Percentiles rank a stretch among this genome's conserved stretches.
These are phyloP conservation scores for Oryzias celebensis DNA, from an alignment of 2,113 vertebrate species.

Conservation along the genomic window DNA sequence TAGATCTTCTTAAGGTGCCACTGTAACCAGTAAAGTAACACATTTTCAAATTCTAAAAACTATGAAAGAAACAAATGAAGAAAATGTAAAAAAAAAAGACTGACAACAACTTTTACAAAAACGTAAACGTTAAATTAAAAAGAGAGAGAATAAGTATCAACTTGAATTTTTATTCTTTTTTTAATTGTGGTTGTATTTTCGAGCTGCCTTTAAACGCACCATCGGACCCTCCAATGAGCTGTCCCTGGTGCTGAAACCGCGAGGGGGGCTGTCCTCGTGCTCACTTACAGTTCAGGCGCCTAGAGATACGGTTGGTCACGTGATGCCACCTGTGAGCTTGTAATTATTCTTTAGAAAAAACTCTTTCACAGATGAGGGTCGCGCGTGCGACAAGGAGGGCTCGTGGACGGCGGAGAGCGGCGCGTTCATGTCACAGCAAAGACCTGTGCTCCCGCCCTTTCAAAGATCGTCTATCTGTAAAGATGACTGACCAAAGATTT, in stretches of 20 bases:
- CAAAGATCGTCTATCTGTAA: conserved; percentile 12
- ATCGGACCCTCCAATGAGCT: conserved; percentile 9
- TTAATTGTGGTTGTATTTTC: background rate
- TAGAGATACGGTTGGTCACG: background rate
- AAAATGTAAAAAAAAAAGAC: too few relatives aligned
- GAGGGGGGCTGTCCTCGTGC: background rate
- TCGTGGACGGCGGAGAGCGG: conserved; percentile 1
- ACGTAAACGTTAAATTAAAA: too few relatives aligned
- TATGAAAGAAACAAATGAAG: too few relatives aligned
- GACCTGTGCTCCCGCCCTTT: background rate
- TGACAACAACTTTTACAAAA: too few relatives aligned
- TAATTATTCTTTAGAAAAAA: background rate
- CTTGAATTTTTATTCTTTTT: too few relatives aligned
- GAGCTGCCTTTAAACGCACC: background rate
- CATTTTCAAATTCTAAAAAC: too few relatives aligned
- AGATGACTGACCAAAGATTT: background rate
- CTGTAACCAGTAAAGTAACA: too few relatives aligned
- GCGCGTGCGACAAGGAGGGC: conserved; percentile 6
- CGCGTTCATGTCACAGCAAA: conserved; percentile 28
- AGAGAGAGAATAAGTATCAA: too few relatives aligned
- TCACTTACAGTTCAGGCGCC: background rate
- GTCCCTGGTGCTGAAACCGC: conserved; percentile 53
- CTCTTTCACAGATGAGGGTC: background rate
- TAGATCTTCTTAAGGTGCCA: too few relatives aligned
- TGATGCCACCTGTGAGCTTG: background rate